Percentiles rank a stretch among this genome's conserved stretches.
Conservation (phyloP, 2,888 invertebrate species). For the Anodontia alba region DNA sequence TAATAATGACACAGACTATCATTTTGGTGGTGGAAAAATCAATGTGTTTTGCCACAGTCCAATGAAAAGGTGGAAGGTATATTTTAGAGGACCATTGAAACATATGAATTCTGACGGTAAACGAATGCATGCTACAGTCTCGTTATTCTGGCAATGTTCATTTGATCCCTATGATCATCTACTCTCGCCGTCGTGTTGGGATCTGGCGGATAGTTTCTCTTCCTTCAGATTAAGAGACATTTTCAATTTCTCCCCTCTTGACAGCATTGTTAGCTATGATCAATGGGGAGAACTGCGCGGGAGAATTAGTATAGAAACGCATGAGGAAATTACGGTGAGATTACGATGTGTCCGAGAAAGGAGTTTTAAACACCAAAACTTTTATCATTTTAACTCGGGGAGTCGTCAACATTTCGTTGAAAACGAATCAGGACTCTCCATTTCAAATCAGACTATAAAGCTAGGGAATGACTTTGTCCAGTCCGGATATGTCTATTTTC, state of each 20-base stretch:
- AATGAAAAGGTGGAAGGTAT: neutral
- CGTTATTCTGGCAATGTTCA: constrained; percentile 1
- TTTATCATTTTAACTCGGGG: no score
- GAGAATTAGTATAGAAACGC: neutral
- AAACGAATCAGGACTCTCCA: neutral
- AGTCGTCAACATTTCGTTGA: neutral
- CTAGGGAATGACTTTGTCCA: neutral
- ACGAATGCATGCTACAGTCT: neutral
- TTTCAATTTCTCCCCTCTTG: neutral
- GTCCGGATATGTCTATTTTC: neutral
- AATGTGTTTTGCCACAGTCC: neutral
- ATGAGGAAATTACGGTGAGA: neutral
- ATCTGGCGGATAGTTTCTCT: neutral
- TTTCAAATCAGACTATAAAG: neutral
- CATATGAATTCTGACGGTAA: neutral
- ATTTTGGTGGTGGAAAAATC: neutral
- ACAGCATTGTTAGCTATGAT: neutral
- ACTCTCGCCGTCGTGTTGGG: constrained; percentile 1
- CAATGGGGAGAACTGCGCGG: constrained; percentile 21
- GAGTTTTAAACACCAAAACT: neutral
- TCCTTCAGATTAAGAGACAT: neutral
- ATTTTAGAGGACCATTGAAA: neutral
- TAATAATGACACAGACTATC: neutral
- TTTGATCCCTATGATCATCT: neutral
- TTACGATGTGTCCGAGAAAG: neutral